These are phyloP conservation scores for Stomorhina lunata DNA, from an alignment of 2,888 invertebrate genomes.

Conservation along the genomic window DNA sequence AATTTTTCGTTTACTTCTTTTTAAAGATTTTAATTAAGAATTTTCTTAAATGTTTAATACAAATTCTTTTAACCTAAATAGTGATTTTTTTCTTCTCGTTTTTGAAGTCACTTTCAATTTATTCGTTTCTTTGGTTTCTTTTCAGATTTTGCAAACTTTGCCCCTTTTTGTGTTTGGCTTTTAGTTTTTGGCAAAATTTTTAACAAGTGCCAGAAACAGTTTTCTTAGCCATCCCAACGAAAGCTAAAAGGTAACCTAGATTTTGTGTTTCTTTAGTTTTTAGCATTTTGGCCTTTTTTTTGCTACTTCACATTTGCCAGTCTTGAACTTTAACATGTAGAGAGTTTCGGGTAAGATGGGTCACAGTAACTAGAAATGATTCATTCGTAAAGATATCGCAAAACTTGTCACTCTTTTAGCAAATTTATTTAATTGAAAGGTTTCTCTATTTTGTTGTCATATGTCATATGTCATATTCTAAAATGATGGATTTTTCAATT, in stretches of 20 bases:
- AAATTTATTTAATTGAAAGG: too few species aligned
- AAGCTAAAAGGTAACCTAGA: slow-evolving; percentile 1
- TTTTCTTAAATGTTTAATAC: not conserved
- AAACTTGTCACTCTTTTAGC: too few species aligned
- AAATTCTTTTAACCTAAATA: not conserved
- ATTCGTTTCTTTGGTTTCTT: not conserved
- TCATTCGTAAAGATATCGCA: not conserved
- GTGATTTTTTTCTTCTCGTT: not conserved
- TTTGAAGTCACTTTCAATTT: slow-evolving; percentile 1
- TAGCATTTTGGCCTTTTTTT: not conserved
- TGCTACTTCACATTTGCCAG: slow-evolving; percentile 8
- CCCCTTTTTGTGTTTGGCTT: slow-evolving; percentile 2
- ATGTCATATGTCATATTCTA: too few species aligned
- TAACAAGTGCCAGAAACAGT: slow-evolving; percentile 53
- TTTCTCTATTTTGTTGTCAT: too few species aligned
- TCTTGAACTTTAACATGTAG: slow-evolving; percentile 14
- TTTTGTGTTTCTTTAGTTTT: not conserved
- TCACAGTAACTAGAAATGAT: too few species aligned
- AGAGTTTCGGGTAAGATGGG: not conserved
- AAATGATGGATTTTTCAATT: too few species aligned
- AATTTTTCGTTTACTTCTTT: not conserved
- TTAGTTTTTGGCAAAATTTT: slow-evolving; percentile 20
- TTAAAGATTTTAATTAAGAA: slow-evolving; percentile 9
- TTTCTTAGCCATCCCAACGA: slow-evolving; percentile 1
- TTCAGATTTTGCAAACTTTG: not conserved